Evolutionary conservation across 2,113 vertebrate genomes (phyloP).

Genomic region (Brachirus orientalis): DNA sequence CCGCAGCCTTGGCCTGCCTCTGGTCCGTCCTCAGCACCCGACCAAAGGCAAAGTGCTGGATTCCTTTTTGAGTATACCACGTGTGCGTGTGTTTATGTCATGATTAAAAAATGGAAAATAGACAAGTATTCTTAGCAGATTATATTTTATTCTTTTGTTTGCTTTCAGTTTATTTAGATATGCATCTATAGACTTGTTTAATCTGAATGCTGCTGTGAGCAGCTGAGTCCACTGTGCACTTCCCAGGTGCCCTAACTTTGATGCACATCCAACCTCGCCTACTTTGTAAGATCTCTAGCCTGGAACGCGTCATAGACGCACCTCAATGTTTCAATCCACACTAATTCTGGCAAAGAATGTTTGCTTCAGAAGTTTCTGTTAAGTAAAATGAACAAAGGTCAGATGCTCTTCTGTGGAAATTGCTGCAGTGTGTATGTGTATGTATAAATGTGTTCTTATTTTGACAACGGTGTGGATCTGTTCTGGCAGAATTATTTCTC

Average conservation of each 20-base stretch:
- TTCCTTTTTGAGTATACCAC: slow-evolving; percentile 48
- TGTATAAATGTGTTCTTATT: slow-evolving; percentile 32
- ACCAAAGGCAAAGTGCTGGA: slow-evolving; percentile 56
- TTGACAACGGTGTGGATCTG: slow-evolving; percentile 42
- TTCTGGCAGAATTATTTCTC: slow-evolving; percentile 32
- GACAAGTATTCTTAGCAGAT: slow-evolving; percentile 62
- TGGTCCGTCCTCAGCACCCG: slow-evolving; percentile 16
- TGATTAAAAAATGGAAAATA: slow-evolving; percentile 41
- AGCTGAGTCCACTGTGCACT: slow-evolving; percentile 55
- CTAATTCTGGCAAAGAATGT: slow-evolving; percentile 37
- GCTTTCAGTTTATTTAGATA: slow-evolving; percentile 58
- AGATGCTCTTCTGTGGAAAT: slow-evolving; percentile 67
- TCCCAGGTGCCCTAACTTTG: slow-evolving; percentile 39
- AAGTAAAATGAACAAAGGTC: slow-evolving; percentile 64
- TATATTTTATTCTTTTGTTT: slow-evolving; percentile 56
- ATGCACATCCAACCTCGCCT: slow-evolving; percentile 52
- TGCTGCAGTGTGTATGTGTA: slow-evolving; percentile 57
- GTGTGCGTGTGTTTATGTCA: slow-evolving; percentile 29
- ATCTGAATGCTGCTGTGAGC: slow-evolving; percentile 38
- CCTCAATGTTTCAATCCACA: slow-evolving; percentile 34
- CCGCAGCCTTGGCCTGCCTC: slow-evolving; percentile 9
- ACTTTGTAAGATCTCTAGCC: slow-evolving; percentile 32
- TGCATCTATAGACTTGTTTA: slow-evolving; percentile 40
- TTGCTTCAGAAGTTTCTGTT: slow-evolving; percentile 37
- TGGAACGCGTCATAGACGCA: slow-evolving; percentile 1